Evolutionary conservation across 1,140 invertebrate species (phyloP).

Genomic region (Ceratosolen solmsi): DNA sequence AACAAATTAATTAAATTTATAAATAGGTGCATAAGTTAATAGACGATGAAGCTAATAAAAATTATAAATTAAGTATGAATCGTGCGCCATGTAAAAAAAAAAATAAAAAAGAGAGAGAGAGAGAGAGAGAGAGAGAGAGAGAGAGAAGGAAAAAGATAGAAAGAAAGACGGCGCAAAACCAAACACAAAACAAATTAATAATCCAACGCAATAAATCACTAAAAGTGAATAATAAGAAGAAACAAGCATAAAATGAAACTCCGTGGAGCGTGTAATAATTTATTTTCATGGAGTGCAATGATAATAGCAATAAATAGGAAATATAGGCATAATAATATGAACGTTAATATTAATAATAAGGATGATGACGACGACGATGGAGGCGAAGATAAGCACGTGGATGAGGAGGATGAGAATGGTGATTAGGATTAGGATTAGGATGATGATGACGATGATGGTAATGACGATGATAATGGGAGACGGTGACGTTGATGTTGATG

Average conservation of each 20-base stretch:
- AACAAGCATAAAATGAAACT: constrained; percentile 14
- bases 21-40: background rate
- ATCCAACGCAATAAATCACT: constrained; percentile 37
- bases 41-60: background rate
- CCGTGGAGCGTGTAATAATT: constrained; percentile 15
- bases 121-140: too few species aligned
- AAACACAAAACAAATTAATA: constrained; percentile 39
- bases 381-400: background rate
- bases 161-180: background rate
- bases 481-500: too few species aligned
- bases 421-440: too few species aligned
- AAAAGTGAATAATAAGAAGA: constrained; percentile 32
- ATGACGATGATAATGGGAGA: background rate
- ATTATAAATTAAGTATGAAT: background rate
- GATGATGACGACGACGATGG: background rate
- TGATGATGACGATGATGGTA: background rate
- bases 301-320: background rate
- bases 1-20: background rate
- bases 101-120: too few species aligned
- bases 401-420: background rate
- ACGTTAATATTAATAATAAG: background rate
- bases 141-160: too few species aligned
- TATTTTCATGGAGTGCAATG: background rate
- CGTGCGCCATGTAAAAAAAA: background rate
- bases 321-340: too few species aligned